These are phyloP conservation scores for Paramormyrops kingsleyae DNA, from an alignment of 2,113 vertebrate genomes.

Conservation along the genomic window DNA sequence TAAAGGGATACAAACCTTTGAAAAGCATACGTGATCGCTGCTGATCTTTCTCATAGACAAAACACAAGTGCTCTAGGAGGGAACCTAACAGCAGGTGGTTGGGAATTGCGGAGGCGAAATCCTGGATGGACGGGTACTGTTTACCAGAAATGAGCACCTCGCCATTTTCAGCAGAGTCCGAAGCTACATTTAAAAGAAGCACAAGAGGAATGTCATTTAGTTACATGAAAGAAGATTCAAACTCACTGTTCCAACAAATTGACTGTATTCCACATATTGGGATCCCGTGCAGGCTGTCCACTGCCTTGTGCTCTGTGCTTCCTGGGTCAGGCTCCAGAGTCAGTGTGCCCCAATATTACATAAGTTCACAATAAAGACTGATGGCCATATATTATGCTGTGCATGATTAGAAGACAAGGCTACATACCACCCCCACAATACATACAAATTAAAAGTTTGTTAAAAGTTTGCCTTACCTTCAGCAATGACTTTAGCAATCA, in stretches of 20 bases:
- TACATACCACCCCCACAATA: neutral
- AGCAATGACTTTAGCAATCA: conserved; percentile 60
- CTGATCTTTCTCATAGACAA: conserved; percentile 78
- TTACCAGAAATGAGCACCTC: conserved; percentile 61
- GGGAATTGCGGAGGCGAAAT: conserved; percentile 80
- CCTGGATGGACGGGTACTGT: conserved; percentile 58
- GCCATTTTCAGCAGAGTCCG: conserved; percentile 68
- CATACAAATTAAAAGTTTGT: neutral
- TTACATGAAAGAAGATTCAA: neutral
- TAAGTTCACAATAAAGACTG: neutral
- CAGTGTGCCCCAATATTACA: neutral
- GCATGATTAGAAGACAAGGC: neutral
- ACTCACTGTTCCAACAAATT: neutral
- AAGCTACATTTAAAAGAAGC: conserved; percentile 57
- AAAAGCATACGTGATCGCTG: conserved; percentile 75
- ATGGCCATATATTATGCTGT: neutral
- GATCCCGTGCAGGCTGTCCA: neutral
- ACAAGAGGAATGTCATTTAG: neutral
- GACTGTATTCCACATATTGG: neutral
- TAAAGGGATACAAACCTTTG: conserved; percentile 65
- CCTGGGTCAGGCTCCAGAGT: neutral
- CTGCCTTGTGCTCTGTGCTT: neutral
- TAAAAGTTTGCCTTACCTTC: conserved; percentile 53
- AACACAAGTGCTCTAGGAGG: conserved; percentile 86
- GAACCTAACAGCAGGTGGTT: conserved; percentile 90